Evolutionary conservation across 2,113 vertebrate species (phyloP).

Genomic region (Campylomormyrus numenius): DNA sequence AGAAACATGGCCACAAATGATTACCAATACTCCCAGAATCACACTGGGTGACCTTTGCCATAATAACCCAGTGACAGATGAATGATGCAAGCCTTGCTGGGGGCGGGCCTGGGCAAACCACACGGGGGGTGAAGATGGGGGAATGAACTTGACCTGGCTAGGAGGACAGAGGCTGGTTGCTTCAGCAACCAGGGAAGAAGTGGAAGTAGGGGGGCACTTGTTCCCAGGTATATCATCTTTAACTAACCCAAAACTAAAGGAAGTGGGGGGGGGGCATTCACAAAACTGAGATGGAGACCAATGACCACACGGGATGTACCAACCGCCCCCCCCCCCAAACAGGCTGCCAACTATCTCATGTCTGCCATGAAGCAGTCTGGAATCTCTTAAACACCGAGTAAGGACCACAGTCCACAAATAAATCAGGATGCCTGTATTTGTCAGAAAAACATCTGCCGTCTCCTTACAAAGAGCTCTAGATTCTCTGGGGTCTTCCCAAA

Average conservation of each 20-base stretch:
- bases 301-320: background rate
- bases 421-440: background rate
- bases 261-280: background rate
- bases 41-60: background rate
- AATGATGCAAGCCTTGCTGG: background rate
- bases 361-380: background rate
- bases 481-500: background rate
- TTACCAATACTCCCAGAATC: background rate
- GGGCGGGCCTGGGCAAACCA: background rate
- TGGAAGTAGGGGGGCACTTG: background rate
- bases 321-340: background rate
- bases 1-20: background rate
- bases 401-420: background rate
- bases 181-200: background rate
- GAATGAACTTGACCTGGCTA: constrained; percentile 12
- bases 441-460: background rate
- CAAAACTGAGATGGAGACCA: background rate
- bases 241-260: background rate
- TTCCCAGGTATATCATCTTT: background rate
- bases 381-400: background rate
- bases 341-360: background rate
- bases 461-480: background rate
- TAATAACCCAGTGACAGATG: background rate
- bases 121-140: background rate
- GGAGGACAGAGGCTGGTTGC: background rate